phyloP scores from a whole-genome alignment of 1,140 invertebrate species.

The Calephelis nemesis region DNA sequence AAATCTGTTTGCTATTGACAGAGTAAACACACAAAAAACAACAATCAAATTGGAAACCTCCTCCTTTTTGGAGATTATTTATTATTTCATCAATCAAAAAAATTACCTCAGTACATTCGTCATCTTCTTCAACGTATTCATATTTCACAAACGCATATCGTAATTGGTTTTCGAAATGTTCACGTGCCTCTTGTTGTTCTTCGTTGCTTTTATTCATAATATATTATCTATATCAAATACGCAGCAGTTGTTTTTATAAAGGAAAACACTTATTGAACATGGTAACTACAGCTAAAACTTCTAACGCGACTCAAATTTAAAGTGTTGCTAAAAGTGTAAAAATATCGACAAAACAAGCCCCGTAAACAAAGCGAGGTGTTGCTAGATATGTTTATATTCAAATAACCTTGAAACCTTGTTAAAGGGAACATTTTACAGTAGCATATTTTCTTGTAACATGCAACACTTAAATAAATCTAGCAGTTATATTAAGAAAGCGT shows the following conservation, averaged over 20 bases:
- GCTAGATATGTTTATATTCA: constrained; percentile 4
- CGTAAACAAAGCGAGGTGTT: constrained; percentile 32
- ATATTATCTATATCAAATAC: no score
- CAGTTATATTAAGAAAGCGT: no score
- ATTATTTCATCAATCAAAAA: no score
- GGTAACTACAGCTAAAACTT: background rate
- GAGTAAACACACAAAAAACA: no score
- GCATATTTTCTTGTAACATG: no score
- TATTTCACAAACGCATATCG: constrained; percentile 59
- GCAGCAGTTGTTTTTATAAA: no score
- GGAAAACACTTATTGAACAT: background rate
- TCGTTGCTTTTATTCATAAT: constrained; percentile 44
- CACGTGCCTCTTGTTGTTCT: constrained; percentile 55
- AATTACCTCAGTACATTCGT: constrained; percentile 59
- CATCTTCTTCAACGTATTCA: constrained; percentile 56
- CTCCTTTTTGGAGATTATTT: no score
- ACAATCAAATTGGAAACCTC: no score
- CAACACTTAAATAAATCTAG: no score
- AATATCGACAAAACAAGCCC: constrained; percentile 65
- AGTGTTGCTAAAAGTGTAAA: constrained; percentile 50
- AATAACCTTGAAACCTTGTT: background rate
- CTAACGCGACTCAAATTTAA: constrained; percentile 19
- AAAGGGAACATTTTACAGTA: no score
- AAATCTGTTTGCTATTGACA: no score
- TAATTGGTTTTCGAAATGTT: constrained; percentile 64